Conservation (phyloP, 2,888 invertebrate species). For the Parthenolecanium corni region DNA sequence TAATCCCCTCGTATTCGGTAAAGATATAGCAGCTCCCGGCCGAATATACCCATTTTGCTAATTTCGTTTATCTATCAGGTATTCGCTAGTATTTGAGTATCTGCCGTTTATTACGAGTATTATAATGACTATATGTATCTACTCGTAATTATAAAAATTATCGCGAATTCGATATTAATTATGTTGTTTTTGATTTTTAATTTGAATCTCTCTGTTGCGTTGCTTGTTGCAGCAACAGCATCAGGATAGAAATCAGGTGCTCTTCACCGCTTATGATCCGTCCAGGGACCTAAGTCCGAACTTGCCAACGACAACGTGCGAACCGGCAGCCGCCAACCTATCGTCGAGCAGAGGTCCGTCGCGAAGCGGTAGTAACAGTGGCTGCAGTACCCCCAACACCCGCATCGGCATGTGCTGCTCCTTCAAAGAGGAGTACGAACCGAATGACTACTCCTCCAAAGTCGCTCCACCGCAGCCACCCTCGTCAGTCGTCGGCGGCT, state of each 20-base stretch:
- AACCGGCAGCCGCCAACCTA: slow-evolving; percentile 7
- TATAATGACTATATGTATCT: too few relatives aligned
- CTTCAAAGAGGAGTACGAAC: slow-evolving; percentile 30
- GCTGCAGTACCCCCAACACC: slow-evolving; percentile 33
- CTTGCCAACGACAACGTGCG: slow-evolving; percentile 51
- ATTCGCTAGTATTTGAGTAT: too few relatives aligned
- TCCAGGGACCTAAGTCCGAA: slow-evolving; percentile 61
- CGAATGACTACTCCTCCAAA: slow-evolving; percentile 17
- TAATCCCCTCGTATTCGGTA: too few relatives aligned
- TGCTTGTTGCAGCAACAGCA: slow-evolving; percentile 43
- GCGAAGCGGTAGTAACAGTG: slow-evolving; percentile 32
- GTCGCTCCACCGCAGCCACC: background rate
- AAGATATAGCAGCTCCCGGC: too few relatives aligned
- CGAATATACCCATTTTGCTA: too few relatives aligned
- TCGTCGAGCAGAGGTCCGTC: background rate
- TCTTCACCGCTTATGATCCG: slow-evolving; percentile 54
- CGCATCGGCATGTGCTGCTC: slow-evolving; percentile 31
- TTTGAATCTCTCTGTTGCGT: too few relatives aligned
- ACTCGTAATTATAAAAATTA: too few relatives aligned
- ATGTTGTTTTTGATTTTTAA: too few relatives aligned
- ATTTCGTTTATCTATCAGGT: too few relatives aligned
- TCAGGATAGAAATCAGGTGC: slow-evolving; percentile 50
- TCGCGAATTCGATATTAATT: too few relatives aligned
- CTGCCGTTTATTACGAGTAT: too few relatives aligned
- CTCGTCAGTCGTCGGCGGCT: slow-evolving; percentile 6